Evolutionary conservation across 2,888 invertebrate genomes (phyloP).

Genomic region (Halictus quadricinctus): DNA sequence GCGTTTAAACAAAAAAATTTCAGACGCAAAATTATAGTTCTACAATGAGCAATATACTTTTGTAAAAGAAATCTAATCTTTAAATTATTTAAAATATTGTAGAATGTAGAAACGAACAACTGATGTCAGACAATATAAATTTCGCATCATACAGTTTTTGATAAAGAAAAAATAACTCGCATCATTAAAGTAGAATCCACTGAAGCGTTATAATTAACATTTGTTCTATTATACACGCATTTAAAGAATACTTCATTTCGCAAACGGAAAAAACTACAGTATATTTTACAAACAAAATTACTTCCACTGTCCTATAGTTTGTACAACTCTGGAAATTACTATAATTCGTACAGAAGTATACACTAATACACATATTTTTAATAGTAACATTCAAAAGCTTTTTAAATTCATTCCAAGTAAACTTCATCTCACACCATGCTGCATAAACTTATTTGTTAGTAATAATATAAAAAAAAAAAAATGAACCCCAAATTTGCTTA

Average conservation of each 20-base stretch:
- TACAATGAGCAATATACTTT: neutral
- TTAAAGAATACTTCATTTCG: neutral
- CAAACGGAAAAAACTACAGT: neutral
- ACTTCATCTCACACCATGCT: conserved; percentile 48
- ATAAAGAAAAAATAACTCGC: neutral
- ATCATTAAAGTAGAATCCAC: neutral
- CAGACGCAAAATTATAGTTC: neutral
- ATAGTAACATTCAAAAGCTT: conserved; percentile 40
- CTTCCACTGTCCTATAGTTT: conserved; percentile 4
- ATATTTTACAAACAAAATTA: conserved; percentile 5
- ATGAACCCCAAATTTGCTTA: conserved; percentile 10
- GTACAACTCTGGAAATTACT: neutral
- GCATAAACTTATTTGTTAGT: conserved; percentile 12
- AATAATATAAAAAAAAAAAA: conserved; percentile 13
- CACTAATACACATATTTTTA: conserved; percentile 14
- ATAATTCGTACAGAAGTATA: conserved; percentile 23
- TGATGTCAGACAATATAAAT: neutral
- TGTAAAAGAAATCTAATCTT: neutral
- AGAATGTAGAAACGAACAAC: neutral
- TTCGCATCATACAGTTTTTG: neutral
- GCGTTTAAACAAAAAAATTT: neutral
- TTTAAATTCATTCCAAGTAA: conserved; percentile 39
- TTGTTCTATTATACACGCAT: neutral
- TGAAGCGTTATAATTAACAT: neutral
- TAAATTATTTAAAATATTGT: neutral